Evolutionary conservation across 1,140 invertebrate species (phyloP).

Genomic region (Macrocentrus cingulum): DNA sequence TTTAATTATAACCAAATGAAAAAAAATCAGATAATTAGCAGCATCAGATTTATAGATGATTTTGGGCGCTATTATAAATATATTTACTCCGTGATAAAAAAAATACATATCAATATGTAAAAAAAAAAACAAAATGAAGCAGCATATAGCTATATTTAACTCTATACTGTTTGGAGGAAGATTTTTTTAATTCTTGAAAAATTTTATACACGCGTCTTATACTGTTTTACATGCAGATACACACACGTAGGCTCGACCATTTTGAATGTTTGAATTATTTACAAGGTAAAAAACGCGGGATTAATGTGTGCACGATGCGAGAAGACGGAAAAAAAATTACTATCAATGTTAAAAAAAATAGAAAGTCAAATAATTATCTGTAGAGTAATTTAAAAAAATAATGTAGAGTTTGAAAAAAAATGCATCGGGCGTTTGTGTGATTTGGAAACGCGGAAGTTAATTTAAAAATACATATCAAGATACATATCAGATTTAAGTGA

Average conservation of each 20-base stretch:
- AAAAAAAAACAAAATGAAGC: slow-evolving; percentile 10
- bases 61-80: too few relatives aligned
- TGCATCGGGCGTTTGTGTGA: not conserved
- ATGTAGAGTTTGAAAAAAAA: not conserved
- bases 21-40: too few relatives aligned
- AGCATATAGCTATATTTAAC: slow-evolving; percentile 22
- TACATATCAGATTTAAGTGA: not conserved
- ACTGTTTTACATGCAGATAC: not conserved
- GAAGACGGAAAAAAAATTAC: too few relatives aligned
- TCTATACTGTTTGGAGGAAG: slow-evolving; percentile 7
- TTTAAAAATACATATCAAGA: too few relatives aligned
- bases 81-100: slow-evolving; percentile 25
- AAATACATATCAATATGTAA: slow-evolving; percentile 19
- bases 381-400: not conserved
- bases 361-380: not conserved
- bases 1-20: slow-evolving; percentile 3
- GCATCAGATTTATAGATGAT: not conserved
- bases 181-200: slow-evolving; percentile 19
- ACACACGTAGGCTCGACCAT: too few relatives aligned
- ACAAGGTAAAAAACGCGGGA: too few relatives aligned
- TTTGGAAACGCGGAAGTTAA: slow-evolving; percentile 10
- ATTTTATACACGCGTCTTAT: slow-evolving; percentile 13
- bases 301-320: not conserved
- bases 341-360: not conserved
- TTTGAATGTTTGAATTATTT: too few relatives aligned